A percentile compares a stretch with the other conserved stretches of the same genome.
phyloP scores from a whole-genome alignment of 2,888 invertebrate genomes.

The Eupithecia centaureata region DNA sequence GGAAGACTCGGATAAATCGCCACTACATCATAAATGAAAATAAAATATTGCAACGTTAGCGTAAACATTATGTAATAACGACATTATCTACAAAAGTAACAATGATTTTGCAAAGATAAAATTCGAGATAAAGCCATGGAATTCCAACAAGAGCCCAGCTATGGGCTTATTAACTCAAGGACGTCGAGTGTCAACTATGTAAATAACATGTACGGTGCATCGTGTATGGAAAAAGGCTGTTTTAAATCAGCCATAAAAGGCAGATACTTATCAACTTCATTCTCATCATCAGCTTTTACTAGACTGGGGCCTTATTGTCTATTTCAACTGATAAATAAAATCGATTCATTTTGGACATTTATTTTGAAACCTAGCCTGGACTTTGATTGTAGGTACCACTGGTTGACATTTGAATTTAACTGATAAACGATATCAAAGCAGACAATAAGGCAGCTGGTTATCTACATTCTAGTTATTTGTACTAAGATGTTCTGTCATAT shows the following conservation, averaged over 20 bases:
- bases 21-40: neutral
- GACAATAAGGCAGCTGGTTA: too few relatives aligned
- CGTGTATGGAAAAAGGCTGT: slow-evolving; percentile 17
- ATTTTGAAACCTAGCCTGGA: too few relatives aligned
- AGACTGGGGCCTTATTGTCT: too few relatives aligned
- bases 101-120: slow-evolving; percentile 17
- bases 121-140: slow-evolving; percentile 14
- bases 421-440: too few relatives aligned
- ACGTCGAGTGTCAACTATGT: slow-evolving; percentile 35
- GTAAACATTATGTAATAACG: neutral
- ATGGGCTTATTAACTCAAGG: slow-evolving; percentile 29
- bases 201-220: slow-evolving; percentile 40
- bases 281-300: neutral
- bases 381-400: too few relatives aligned
- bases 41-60: neutral
- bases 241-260: slow-evolving; percentile 8
- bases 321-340: too few relatives aligned
- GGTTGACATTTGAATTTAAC: too few relatives aligned
- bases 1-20: neutral
- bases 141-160: slow-evolving; percentile 22
- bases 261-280: neutral
- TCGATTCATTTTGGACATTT: too few relatives aligned
- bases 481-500: too few relatives aligned
- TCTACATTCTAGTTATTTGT: too few relatives aligned
- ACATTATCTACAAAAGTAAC: neutral